Evolutionary conservation across 2,797 vertebrate genomes (phyloP).

Genomic region (Acanthopagrus latus): DNA sequence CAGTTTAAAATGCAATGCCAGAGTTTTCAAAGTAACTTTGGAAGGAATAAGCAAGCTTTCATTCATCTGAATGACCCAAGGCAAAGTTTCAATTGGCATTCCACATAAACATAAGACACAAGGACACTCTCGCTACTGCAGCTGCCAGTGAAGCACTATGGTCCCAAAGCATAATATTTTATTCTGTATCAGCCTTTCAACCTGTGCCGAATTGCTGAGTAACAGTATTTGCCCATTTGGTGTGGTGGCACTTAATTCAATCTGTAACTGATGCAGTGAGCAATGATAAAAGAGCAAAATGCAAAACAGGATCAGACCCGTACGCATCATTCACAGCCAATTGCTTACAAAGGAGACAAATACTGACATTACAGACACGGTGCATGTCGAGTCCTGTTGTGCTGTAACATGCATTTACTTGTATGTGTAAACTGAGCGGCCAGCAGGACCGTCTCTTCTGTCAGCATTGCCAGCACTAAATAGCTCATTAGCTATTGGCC

Average conservation of each 20-base stretch:
- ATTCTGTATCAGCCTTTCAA: too few relatives aligned
- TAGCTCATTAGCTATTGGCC: constrained; percentile 75
- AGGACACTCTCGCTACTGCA: too few relatives aligned
- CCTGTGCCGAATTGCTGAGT: too few relatives aligned
- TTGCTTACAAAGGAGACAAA: neutral
- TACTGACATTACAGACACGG: neutral
- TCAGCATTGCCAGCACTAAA: constrained; percentile 52
- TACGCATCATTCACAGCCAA: neutral
- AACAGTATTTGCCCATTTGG: too few relatives aligned
- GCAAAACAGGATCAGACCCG: neutral
- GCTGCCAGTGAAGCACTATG: too few relatives aligned
- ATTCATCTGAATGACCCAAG: too few relatives aligned
- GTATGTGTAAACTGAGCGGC: constrained; percentile 29
- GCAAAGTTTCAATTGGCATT: too few relatives aligned
- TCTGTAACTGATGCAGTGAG: neutral
- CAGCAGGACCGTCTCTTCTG: constrained; percentile 46
- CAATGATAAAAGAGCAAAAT: neutral
- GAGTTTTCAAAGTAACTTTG: too few relatives aligned
- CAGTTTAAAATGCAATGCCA: too few relatives aligned
- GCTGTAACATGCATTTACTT: constrained; percentile 16
- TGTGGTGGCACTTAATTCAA: neutral
- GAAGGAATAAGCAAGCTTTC: too few relatives aligned
- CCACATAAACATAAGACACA: too few relatives aligned
- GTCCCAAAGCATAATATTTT: too few relatives aligned
- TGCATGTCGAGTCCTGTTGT: neutral